Evolutionary conservation across 1,140 invertebrate species (phyloP), one percentile per base, ranked within the genome.

Genomic region (Drosophila hydei): DNA sequence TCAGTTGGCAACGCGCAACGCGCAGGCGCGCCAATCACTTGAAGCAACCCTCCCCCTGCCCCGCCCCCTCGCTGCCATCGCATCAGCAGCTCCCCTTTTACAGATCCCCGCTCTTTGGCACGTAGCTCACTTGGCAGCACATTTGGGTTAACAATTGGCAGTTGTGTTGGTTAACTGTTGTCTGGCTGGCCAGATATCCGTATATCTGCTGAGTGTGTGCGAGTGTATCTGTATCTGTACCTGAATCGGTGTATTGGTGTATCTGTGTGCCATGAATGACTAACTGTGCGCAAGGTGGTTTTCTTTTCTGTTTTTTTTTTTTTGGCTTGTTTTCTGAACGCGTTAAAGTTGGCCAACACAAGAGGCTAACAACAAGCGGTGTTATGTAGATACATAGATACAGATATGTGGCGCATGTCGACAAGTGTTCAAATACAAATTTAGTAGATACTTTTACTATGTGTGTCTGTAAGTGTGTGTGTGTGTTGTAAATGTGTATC

Each of bases 261-360:
- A 30, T 79, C 48, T 79, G 54, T 70, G 40, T 42, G 54, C 52
- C 38, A 42, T 72, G 72, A 77, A 85, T 85, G 81, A 85, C 80
- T 85, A 85, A 85, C 80, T 87, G 74, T 76, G 81, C 84, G 81
- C 83, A 87, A 87, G 83, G 81, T 87, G 81, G 47, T 83, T 87
- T 81, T 81, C 79, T 71, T 55, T 77, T 72, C 61, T 62, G 3
- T 23, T 25, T 56, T 3, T 45, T 6, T 33, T 52, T 38, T 42
- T 60, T 21, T 23, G 38, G 45, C 25, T 65, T 51, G 62, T 52
- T 27, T 67, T 63, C 12, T 48, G 42, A 51, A 30, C 48, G 48
- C 9, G 55, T 8, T 43, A 12, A 19, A 45, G 38, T 63, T 70
- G 59, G 50, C 23, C 51, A 61, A 59, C 63, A 58, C 9, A 19